Evolutionary conservation across 1,140 invertebrate genomes (phyloP).

Genomic region (Ganaspis sp.): DNA sequence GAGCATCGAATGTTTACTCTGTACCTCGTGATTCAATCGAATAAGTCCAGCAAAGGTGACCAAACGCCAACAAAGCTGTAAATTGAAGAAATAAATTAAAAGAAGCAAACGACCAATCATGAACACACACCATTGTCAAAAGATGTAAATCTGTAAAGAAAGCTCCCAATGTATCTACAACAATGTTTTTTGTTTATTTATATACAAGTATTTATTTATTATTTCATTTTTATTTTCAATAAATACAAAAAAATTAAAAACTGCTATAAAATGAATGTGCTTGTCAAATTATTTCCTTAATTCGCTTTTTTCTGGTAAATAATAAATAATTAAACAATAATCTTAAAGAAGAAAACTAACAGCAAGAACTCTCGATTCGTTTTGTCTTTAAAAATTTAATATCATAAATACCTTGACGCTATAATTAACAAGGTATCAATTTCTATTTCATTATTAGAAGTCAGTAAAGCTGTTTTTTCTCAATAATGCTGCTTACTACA

Average conservation of each 20-base stretch:
- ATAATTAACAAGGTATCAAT: slow-evolving; percentile 44
- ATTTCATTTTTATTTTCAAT: too few species aligned
- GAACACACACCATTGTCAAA: background rate
- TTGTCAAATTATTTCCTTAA: too few species aligned
- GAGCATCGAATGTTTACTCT: slow-evolving; percentile 16
- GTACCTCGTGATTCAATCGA: slow-evolving; percentile 19
- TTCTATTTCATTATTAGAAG: slow-evolving; percentile 37
- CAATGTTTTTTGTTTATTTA: too few species aligned
- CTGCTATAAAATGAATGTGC: too few species aligned
- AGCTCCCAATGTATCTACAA: too few species aligned
- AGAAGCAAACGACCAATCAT: background rate
- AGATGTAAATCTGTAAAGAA: too few species aligned
- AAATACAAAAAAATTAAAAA: too few species aligned
- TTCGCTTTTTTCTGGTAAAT: too few species aligned
- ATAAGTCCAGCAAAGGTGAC: background rate
- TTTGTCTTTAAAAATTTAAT: background rate
- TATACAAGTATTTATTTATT: too few species aligned
- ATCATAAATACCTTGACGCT: background rate
- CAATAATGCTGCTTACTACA: background rate
- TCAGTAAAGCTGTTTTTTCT: background rate
- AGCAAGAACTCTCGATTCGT: too few species aligned
- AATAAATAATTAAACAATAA: too few species aligned
- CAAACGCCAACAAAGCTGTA: background rate
- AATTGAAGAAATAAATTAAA: slow-evolving; percentile 2
- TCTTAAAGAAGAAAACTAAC: too few species aligned